Evolutionary conservation across 1,140 invertebrate genomes (phyloP), one percentile per base, ranked within the genome.

Genomic region (Myzus persicae): DNA sequence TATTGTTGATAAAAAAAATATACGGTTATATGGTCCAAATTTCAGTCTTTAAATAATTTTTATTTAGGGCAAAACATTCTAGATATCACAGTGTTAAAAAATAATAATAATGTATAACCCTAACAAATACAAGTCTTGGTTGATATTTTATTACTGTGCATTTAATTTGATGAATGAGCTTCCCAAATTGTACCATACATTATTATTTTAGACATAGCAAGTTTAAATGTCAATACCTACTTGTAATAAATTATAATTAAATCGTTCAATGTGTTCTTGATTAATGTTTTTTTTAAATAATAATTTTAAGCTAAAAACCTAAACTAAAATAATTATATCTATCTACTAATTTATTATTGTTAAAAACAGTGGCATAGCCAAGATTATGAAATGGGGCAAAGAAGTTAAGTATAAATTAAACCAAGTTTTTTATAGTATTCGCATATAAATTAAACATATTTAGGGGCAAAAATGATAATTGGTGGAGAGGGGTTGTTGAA

Each of bases 1-100:
- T 88, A 88, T 88, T 46, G 9, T 22, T 36, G 31, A 88, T 42
- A 82, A 92, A 92, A 92, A 91, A 92, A 92, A 92, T 82, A 92
- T 92, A 92, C n/a, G 67, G 67, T 82, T 81, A 82, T 92, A 92
- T 82, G 90, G 76, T 82, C 76, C 90, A 92, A 92, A 92, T 92
- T 81, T 92, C 90, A 92, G 90, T 92, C 90, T 92, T 92, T 20
- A 82, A 92, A 82, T 38, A 82, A 92, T 46, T 92, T 76, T 92
- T 92, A 92, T 92, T 92, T 82, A 92, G 90, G 90, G 67, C 76
- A 92, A 92, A 92, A 92, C 67, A 92, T 82, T 92, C 76, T 76
- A 91, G 67, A 46, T 82, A 92, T 92, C 90, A 92, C 90, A 92
- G 67, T 82, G n/a, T 92, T 76, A 92, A 92, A 82, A 40, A 81